These are phyloP conservation scores for Rhineura floridana DNA, from an alignment of 2,113 vertebrate genomes.

Conservation along the genomic window DNA sequence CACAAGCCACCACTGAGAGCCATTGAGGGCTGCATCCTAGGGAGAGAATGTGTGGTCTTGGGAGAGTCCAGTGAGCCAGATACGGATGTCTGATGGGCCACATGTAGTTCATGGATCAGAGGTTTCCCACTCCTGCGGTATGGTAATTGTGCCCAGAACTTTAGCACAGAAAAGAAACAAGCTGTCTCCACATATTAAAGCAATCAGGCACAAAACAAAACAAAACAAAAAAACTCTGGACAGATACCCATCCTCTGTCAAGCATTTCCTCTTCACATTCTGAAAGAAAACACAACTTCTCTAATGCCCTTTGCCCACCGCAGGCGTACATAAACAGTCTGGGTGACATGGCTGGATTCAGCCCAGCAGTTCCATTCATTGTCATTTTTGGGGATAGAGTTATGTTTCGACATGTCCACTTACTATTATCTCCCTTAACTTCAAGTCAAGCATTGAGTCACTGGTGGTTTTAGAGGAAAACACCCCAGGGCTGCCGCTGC, in stretches of 20 bases:
- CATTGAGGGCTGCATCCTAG: not conserved
- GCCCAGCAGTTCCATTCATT: not conserved
- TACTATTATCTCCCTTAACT: conserved; percentile 22
- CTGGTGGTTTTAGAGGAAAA: conserved; percentile 6
- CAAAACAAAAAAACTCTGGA: not conserved
- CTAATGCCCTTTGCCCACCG: not conserved
- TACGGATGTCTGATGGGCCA: not conserved
- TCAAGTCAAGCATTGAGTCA: conserved; percentile 17
- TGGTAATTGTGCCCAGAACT: not conserved
- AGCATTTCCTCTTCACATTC: conserved; percentile 19
- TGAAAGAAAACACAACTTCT: conserved; percentile 5
- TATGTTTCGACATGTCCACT: conserved; percentile 2
- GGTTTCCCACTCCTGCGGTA: not conserved
- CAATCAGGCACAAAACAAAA: not conserved
- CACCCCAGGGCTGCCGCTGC: not conserved
- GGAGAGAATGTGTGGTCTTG: not conserved
- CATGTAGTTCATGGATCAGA: not conserved
- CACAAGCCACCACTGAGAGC: no score
- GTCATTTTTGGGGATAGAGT: conserved; percentile 7
- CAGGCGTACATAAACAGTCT: conserved; percentile 6
- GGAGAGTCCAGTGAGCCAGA: not conserved
- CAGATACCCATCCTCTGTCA: not conserved
- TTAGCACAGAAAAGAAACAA: not conserved
- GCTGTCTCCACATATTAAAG: conserved; percentile 4
- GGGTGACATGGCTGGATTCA: not conserved